phyloP scores from a whole-genome alignment of 2,888 invertebrate genomes.

The Tethea ocularis region DNA sequence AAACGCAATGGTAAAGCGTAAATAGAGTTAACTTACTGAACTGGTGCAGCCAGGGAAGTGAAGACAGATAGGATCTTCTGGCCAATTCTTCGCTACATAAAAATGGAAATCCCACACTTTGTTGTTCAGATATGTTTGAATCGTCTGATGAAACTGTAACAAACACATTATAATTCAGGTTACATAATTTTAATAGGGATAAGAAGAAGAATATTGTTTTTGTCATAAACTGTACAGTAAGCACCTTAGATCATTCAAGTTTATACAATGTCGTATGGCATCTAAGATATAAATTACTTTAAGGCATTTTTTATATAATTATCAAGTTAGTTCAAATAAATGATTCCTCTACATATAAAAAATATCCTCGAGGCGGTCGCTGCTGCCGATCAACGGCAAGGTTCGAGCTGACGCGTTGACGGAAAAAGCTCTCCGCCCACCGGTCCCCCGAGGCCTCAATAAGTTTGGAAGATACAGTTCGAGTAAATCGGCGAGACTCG shows the following conservation, averaged over 20 bases:
- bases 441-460: too few relatives aligned
- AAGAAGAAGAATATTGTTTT: not conserved
- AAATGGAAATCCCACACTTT: constrained; percentile 95
- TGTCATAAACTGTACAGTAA: not conserved
- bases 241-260: not conserved
- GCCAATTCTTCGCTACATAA: constrained; percentile 95
- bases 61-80: constrained; percentile 91
- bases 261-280: too few relatives aligned
- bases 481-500: too few relatives aligned
- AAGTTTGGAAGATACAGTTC: too few relatives aligned
- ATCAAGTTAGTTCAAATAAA: too few relatives aligned
- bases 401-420: too few relatives aligned
- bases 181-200: not conserved
- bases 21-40: constrained; percentile 84
- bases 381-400: too few relatives aligned
- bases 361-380: too few relatives aligned
- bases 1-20: not conserved
- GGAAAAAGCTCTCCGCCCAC: too few relatives aligned
- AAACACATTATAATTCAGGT: constrained; percentile 18
- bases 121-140: constrained; percentile 94
- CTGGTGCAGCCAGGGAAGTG: constrained; percentile 95
- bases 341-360: too few relatives aligned
- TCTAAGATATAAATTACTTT: too few relatives aligned
- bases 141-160: constrained; percentile 94
- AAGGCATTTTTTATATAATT: too few relatives aligned